These are phyloP conservation scores for Caenorhabditis zanzibari DNA, from an alignment of 2,888 invertebrate species.

Conservation along the genomic window DNA sequence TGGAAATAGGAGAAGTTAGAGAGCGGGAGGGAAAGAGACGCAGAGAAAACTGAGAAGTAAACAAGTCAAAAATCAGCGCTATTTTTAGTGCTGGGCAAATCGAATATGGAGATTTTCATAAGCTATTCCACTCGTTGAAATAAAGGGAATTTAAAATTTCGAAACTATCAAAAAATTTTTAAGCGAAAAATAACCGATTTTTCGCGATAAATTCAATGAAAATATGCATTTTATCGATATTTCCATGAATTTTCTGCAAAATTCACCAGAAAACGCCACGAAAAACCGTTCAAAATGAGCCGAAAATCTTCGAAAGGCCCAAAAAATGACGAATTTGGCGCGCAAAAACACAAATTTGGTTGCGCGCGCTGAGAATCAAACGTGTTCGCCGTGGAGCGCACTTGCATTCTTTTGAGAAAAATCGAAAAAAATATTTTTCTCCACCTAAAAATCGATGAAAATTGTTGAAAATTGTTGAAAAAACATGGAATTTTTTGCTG, in stretches of 20 bases:
- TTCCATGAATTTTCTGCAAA: too few species aligned
- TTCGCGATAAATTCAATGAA: background rate
- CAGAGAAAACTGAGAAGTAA: background rate
- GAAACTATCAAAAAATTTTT: too few species aligned
- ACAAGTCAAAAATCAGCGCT: background rate
- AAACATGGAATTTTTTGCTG: too few species aligned
- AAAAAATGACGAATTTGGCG: slow-evolving; percentile 8
- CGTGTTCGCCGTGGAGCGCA: slow-evolving; percentile 36
- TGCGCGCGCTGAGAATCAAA: slow-evolving; percentile 63
- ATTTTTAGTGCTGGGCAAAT: background rate
- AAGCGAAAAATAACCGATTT: too few species aligned
- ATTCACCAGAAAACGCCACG: background rate
- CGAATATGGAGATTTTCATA: too few species aligned
- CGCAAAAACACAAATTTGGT: slow-evolving; percentile 54
- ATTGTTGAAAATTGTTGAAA: too few species aligned
- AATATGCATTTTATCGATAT: background rate
- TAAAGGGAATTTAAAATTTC: too few species aligned
- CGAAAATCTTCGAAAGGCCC: background rate
- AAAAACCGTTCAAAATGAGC: background rate
- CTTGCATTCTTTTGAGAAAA: slow-evolving; percentile 2
- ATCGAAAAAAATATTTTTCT: too few species aligned
- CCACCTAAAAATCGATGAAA: too few species aligned
- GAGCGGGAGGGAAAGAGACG: background rate
- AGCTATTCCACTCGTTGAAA: too few species aligned
- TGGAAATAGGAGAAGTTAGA: background rate